Base-by-base conservation (phyloP, 1,140 invertebrate species). In the Leptinotarsa texana region DNA sequence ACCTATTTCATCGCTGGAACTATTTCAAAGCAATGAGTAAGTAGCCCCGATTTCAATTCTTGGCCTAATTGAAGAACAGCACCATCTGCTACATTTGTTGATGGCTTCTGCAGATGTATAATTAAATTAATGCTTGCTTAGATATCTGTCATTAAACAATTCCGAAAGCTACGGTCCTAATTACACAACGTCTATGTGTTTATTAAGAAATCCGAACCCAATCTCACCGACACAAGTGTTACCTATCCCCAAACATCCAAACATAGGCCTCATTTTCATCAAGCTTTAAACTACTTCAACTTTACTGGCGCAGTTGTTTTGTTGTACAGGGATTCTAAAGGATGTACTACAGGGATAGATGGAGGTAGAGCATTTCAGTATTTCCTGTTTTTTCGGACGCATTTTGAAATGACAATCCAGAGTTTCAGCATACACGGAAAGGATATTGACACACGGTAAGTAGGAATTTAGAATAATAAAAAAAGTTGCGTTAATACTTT, bases 61-160 rank as follows among this genome's bases (percentile, higher is more conserved):
- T 57, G 51, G 51, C 51, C 51, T n/a, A 18, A 57, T 57, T 57
- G n/a, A 15, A 57, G 51, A 17, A 57, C 51, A 57, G 63, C 49
- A 70, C 69, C 71, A 65, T 21, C 71, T 73, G 71, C 57, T 63
- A 72, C 69, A 62, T 18, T 66, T 73, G 71, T 73, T 73, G 71
- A 73, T 73, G 48, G 57, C 71, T 42, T 62, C 63, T 15, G 63
- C 71, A 73, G 63, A 66, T 71, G 71, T 47, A 73, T 61, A 62
- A 66, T 73, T 73, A 73, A 65, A 65, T 73, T 73, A 65, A 73
- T 73, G 62, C 17, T 73, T 73, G 62, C 71, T 73, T 73, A 73
- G 62, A 73, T 73, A 73, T 73, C 71, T 73, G 71, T 73, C 71
- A 73, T 73, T 73, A 73, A 63, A 73, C 71, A 65, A 18, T 63